Base-by-base conservation (phyloP, 1,140 invertebrate genomes). In the Melanaphis sacchari region DNA sequence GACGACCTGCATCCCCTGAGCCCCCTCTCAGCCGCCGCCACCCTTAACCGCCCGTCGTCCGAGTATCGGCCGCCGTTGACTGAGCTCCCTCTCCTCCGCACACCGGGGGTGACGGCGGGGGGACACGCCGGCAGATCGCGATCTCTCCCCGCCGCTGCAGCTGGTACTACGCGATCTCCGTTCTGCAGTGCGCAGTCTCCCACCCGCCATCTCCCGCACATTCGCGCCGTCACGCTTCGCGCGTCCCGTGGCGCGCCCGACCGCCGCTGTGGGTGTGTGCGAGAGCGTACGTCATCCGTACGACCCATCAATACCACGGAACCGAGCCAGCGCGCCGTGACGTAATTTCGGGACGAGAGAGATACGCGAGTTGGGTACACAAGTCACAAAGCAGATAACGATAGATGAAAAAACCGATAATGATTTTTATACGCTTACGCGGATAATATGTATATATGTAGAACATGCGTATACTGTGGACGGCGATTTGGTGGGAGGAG, bases 1-100 rank as follows among this genome's bases (percentile, higher is more conserved):
- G 91, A 84, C 91, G 91, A 93, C 91, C 91, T 36, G 81, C 91
- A 85, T 82, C 46, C 91, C 91, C 91, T n/a, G 76, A 91, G 24
- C 46, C 93, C 36, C 90, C 85, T 76, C 41, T 40, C 46, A 21
- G 15, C 4, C 66, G 87, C 49, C 90, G 18, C 31, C 4, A 1
- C 81, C 46, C 49, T 24, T 38, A 26, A 24, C 31, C 46, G 8
- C 93, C 81, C 46, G 36, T 49, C 49, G 4, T 38, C 15, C 36
- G 8, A n/a, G 52, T n/a, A 18, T 88, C 90, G 89, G 40, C 49
- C 36, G 21, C 36, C 9, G 46, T 49, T 49, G 87, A 38, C 49
- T 49, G 21, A 49, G 54, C 15, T 40, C 54, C 41, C 6, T n/a
- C 84, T 40, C 88, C 46, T 46, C 89, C 88, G 49, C 22, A 52